Conservation (phyloP, 1,140 invertebrate species). For the Zaprionus nigranus region DNA sequence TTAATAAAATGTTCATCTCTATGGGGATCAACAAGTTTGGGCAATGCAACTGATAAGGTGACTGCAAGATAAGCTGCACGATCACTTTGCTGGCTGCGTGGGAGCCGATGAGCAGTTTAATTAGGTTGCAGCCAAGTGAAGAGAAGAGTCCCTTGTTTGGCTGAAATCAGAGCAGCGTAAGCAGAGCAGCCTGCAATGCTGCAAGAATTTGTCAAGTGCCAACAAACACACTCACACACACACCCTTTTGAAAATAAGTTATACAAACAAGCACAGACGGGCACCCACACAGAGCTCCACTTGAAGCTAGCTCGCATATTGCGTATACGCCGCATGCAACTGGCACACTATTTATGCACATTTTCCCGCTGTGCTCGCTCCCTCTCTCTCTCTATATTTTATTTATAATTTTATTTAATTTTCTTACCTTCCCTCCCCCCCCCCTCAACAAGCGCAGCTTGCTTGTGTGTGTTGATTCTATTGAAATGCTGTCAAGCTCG, state of each 20-base stretch:
- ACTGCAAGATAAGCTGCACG: conserved; percentile 20
- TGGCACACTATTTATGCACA: conserved; percentile 77
- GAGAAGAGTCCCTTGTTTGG: conserved; percentile 37
- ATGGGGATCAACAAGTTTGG: conserved; percentile 20
- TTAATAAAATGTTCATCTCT: conserved; percentile 46
- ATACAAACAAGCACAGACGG: conserved; percentile 14
- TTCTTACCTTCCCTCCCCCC: conserved; percentile 45
- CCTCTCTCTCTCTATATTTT: conserved; percentile 55
- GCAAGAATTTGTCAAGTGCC: conserved; percentile 78
- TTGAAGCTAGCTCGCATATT: conserved; percentile 43
- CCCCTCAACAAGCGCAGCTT: neutral
- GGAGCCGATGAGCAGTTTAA: conserved; percentile 45
- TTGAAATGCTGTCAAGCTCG: conserved; percentile 81
- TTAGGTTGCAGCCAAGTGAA: conserved; percentile 47
- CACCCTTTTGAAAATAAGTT: neutral
- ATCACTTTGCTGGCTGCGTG: conserved; percentile 5
- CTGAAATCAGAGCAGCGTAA: conserved; percentile 49
- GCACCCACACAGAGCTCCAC: conserved; percentile 47
- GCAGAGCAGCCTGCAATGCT: conserved; percentile 61
- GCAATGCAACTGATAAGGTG: conserved; percentile 36
- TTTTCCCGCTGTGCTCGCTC: conserved; percentile 55
- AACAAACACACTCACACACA: conserved; percentile 47
- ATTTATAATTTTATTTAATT: conserved; percentile 81
- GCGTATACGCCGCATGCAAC: conserved; percentile 26
- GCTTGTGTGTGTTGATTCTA: conserved; percentile 73